These are phyloP conservation scores for Quiscalus mexicanus DNA, from an alignment of 2,113 vertebrate genomes.

Conservation along the genomic window DNA sequence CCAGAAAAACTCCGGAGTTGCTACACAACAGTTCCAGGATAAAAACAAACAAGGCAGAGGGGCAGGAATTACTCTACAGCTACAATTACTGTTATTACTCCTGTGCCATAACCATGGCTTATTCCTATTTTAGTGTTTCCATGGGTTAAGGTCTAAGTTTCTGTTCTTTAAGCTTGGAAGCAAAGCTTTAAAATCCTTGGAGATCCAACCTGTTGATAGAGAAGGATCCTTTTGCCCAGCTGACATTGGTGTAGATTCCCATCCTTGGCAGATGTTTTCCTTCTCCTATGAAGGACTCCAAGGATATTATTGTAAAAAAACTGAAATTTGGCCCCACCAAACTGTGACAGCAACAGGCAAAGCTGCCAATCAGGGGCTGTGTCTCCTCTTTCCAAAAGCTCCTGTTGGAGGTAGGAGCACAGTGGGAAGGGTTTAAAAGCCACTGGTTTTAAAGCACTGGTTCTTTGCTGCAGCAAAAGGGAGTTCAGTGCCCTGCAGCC, in stretches of 20 bases:
- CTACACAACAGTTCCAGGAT: neutral
- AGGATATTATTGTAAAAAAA: neutral
- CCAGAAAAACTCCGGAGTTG: neutral
- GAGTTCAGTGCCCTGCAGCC: neutral
- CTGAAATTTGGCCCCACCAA: neutral
- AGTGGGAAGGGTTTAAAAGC: neutral
- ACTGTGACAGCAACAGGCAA: neutral
- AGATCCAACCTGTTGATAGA: neutral
- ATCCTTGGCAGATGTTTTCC: neutral
- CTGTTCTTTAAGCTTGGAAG: neutral
- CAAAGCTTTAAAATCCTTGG: neutral
- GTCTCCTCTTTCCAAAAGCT: neutral
- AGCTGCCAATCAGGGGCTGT: neutral
- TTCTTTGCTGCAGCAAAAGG: neutral
- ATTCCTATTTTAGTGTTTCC: neutral
- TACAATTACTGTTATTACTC: accelerated
- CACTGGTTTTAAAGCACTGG: neutral
- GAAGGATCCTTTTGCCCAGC: neutral
- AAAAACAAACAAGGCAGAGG: neutral
- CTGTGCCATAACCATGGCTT: neutral
- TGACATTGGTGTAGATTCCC: neutral
- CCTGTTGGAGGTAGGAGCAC: accelerated
- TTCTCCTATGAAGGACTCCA: neutral
- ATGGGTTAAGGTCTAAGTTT: neutral
- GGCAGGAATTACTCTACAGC: neutral